Percentiles rank a stretch among this genome's conserved stretches.
Conservation (phyloP, 2,113 vertebrate genomes). For the Emydura subglobosa region DNA sequence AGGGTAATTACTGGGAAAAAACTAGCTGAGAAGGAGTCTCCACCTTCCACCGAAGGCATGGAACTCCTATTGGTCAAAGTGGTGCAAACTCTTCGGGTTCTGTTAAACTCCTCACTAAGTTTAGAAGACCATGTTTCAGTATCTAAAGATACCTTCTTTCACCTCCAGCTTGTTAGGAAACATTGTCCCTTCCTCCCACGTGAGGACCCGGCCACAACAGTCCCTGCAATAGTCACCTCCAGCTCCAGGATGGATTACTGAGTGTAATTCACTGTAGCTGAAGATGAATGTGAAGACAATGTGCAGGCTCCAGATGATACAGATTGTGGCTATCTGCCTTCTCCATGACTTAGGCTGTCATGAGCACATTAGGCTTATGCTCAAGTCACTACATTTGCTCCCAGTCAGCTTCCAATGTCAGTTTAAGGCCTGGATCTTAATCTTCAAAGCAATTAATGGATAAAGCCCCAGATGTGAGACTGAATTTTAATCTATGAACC, state of each 20-base stretch:
- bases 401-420: slow-evolving; percentile 40
- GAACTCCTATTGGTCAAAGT: not conserved
- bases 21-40: not conserved
- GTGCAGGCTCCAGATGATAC: not conserved
- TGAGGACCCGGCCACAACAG: not conserved
- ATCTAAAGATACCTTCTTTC: not conserved
- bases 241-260: not conserved
- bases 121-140: not conserved
- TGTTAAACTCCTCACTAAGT: not conserved
- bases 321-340: not conserved
- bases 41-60: not conserved
- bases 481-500: slow-evolving; percentile 47
- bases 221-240: not conserved
- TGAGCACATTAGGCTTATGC: not conserved
- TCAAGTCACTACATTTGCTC: slow-evolving; percentile 8
- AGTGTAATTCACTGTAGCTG: not conserved
- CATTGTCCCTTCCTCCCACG: not conserved
- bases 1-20: not conserved
- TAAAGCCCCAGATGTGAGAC: slow-evolving; percentile 53
- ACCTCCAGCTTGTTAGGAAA: not conserved
- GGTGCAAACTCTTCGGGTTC: not conserved
- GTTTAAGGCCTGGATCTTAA: slow-evolving; percentile 26
- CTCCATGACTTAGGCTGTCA: not conserved
- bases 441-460: slow-evolving; percentile 64
- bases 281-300: not conserved